Percentiles rank a stretch among this genome's conserved stretches.
Conservation (phyloP, 1,140 invertebrate genomes). For the Euglossa dilemma region DNA sequence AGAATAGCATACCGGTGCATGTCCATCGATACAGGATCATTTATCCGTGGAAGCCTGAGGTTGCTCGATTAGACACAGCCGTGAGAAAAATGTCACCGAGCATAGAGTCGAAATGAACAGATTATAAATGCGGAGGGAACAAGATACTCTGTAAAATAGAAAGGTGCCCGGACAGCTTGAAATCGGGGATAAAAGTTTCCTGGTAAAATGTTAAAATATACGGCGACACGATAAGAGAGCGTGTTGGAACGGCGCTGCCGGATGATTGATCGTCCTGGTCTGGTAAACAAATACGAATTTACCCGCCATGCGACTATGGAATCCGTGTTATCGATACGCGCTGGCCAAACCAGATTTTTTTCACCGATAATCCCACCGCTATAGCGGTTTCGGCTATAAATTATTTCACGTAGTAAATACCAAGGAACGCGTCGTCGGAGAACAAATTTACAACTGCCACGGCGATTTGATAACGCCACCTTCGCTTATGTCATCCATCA, state of each 20-base stretch:
- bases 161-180: conserved; percentile 36
- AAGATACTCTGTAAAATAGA: conserved; percentile 21
- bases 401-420: conserved; percentile 12
- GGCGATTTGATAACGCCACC: conserved; percentile 4
- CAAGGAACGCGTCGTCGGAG: background rate
- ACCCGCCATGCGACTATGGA: background rate
- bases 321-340: background rate
- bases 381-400: conserved; percentile 15
- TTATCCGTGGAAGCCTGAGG: background rate
- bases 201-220: conserved; percentile 36
- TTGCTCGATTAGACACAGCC: too few relatives aligned
- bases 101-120: background rate
- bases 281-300: conserved; percentile 45
- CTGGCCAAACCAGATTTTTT: background rate
- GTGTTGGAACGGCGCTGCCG: background rate
- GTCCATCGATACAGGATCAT: background rate
- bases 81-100: background rate
- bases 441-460: background rate
- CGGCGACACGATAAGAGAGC: conserved; percentile 27
- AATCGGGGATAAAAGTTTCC: conserved; percentile 10
- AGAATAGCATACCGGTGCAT: background rate
- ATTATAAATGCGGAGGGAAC: background rate
- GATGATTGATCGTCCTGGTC: conserved; percentile 32
- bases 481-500: background rate
- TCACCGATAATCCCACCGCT: too few relatives aligned